Evolutionary conservation across 2,113 vertebrate genomes (phyloP).

Genomic region (Dipodomys stephensi): DNA sequence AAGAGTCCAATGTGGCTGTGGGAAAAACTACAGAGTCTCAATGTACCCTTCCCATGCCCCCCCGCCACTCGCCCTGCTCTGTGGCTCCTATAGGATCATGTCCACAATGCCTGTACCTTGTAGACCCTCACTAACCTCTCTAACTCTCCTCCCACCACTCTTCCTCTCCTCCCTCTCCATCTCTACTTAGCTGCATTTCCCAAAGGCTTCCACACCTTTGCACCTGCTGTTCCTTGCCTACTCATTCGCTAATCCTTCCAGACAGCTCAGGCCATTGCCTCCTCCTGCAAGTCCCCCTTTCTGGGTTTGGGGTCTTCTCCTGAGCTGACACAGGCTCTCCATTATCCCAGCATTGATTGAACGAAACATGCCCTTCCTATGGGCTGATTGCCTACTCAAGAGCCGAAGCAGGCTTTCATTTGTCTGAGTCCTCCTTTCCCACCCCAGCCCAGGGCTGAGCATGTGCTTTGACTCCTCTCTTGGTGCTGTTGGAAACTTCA

Average conservation of each 20-base stretch:
- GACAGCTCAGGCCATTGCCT: neutral
- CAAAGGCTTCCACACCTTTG: neutral
- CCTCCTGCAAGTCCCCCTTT: neutral
- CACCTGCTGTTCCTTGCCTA: neutral
- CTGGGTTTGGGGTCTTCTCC: neutral
- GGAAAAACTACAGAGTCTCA: neutral
- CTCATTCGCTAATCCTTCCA: neutral
- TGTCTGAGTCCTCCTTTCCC: neutral
- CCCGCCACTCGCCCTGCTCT: neutral
- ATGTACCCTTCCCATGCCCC: no score
- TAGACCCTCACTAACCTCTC: neutral
- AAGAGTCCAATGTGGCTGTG: neutral
- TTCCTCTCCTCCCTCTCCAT: no score
- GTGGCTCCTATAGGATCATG: neutral
- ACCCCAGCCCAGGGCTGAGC: neutral
- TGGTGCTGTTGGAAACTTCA: neutral
- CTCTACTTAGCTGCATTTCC: neutral
- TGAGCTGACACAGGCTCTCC: neutral
- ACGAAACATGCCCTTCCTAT: neutral
- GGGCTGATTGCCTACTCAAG: neutral
- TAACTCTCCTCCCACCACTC: neutral
- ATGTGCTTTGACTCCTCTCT: neutral
- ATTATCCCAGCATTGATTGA: neutral
- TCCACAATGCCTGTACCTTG: neutral
- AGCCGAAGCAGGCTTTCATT: neutral